These are phyloP conservation scores for Drosophila parthenogenetica DNA, from an alignment of 2,888 invertebrate species.

Conservation along the genomic window DNA sequence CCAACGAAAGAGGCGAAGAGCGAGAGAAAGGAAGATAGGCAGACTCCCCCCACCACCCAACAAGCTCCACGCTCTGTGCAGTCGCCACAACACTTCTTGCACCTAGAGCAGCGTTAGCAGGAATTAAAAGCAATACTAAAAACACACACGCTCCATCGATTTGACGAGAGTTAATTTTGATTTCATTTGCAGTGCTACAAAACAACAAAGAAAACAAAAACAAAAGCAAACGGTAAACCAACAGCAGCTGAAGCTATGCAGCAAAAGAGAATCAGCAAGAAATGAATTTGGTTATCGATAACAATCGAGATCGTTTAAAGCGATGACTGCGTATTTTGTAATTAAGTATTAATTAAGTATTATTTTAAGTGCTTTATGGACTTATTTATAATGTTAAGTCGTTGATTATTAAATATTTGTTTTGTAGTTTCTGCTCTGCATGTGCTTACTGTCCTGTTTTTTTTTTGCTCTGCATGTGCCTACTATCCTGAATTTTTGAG, in stretches of 20 bases:
- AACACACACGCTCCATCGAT: constrained; percentile 22
- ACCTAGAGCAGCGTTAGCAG: constrained; percentile 9
- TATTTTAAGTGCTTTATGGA: too few relatives aligned
- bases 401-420: too few relatives aligned
- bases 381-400: too few relatives aligned
- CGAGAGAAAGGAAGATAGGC: neutral
- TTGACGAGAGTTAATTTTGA: constrained; percentile 52
- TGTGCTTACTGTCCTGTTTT: neutral
- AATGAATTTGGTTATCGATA: constrained; percentile 10
- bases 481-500: neutral
- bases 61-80: neutral
- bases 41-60: neutral
- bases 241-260: neutral
- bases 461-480: neutral
- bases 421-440: neutral
- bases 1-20: neutral
- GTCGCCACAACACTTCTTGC: constrained; percentile 1
- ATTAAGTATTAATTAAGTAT: too few relatives aligned
- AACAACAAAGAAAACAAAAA: constrained; percentile 11
- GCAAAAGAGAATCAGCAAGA: neutral
- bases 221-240: neutral
- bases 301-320: constrained; percentile 1
- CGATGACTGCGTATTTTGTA: neutral
- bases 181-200: constrained; percentile 32
- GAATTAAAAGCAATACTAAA: constrained; percentile 23